Evolutionary conservation across 1,140 invertebrate genomes (phyloP), one percentile per base, ranked within the genome.

Genomic region (Brachionus calyciflorus): DNA sequence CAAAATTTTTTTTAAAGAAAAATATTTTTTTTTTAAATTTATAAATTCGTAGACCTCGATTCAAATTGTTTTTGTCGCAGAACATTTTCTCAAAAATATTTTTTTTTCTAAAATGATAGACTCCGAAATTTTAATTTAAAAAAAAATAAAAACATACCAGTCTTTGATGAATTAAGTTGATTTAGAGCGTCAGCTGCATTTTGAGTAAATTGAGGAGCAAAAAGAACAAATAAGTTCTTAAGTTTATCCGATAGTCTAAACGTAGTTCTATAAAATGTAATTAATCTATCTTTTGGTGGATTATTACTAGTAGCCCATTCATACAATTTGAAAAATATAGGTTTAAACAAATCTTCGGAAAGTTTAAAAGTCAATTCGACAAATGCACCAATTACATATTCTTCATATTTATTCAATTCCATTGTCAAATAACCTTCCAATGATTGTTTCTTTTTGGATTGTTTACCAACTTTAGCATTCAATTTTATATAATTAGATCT

Each of bases 171-270:
- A 10, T 65, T 68, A 60, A 83, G 81, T 12, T 78, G 44, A 37
- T 85, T 84, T 21, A 96, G 82, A 1, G 92, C 81, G 3, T 88
- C 84, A 0, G 91, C 89, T 0, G 91, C 89, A 81, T 93, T 90
- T 80, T 90, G 89, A 0, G 95, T 84, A 79, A 95, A 90, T 80
- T 92, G 90, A 4, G 90, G 90, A 57, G 93, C 92, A 83, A 96
- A 95, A 26, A 93, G 83, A 1, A 92, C 89, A 82, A 96, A 97
- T 0, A 97, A 85, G 24, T 91, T 91, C 83, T 93, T 92, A 7
- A 97, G 83, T 63, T 89, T 89, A 55, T 92, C 89, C 0, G 92
- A 91, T 82, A 76, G 37, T 51, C 41, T 24, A 49, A 49, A 10
- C 28, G 78, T 80, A 3, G 83, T 76, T 77, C 79, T 89, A 80